Evolutionary conservation across 2,888 invertebrate species (phyloP).

Genomic region (Trichogramma evanescens): DNA sequence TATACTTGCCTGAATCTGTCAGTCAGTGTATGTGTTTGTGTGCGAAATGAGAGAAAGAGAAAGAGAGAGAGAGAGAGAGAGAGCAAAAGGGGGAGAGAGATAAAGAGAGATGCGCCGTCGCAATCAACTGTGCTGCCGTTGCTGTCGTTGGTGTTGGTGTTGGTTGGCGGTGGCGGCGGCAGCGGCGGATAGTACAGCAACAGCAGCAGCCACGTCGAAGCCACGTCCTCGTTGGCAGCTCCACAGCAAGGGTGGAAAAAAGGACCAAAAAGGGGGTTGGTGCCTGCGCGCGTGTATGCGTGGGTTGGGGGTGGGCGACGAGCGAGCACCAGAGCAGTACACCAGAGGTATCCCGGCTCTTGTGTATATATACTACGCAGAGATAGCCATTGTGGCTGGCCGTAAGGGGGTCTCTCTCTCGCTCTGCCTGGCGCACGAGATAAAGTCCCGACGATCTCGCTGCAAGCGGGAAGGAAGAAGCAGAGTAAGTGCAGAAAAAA

Average conservation of each 20-base stretch:
- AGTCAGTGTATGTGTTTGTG: too few relatives aligned
- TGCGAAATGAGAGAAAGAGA: too few relatives aligned
- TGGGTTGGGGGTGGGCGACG: too few relatives aligned
- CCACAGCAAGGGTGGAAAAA: constrained; percentile 12
- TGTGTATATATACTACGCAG: constrained; percentile 1
- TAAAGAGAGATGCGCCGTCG: constrained; percentile 28
- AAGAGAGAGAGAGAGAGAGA: constrained; percentile 23
- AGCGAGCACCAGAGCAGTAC: too few relatives aligned
- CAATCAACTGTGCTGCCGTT: constrained; percentile 27
- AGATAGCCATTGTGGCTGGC: too few relatives aligned
- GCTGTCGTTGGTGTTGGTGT: constrained; percentile 18
- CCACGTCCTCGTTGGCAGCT: too few relatives aligned
- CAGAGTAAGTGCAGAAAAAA: too few relatives aligned
- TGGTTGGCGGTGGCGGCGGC: constrained; percentile 20
- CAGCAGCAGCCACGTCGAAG: neutral
- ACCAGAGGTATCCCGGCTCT: constrained; percentile 22
- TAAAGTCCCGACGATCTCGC: too few relatives aligned
- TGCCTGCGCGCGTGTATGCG: neutral
- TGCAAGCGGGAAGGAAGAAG: too few relatives aligned
- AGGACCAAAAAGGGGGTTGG: constrained; percentile 7
- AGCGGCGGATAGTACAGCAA: neutral
- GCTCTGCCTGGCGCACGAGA: too few relatives aligned
- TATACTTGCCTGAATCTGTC: too few relatives aligned
- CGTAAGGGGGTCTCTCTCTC: too few relatives aligned
- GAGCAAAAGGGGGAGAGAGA: constrained; percentile 29